Percentiles rank a stretch among this genome's conserved stretches.
phyloP scores from a whole-genome alignment of 2,113 vertebrate species.

The Zosterops lateralis region DNA sequence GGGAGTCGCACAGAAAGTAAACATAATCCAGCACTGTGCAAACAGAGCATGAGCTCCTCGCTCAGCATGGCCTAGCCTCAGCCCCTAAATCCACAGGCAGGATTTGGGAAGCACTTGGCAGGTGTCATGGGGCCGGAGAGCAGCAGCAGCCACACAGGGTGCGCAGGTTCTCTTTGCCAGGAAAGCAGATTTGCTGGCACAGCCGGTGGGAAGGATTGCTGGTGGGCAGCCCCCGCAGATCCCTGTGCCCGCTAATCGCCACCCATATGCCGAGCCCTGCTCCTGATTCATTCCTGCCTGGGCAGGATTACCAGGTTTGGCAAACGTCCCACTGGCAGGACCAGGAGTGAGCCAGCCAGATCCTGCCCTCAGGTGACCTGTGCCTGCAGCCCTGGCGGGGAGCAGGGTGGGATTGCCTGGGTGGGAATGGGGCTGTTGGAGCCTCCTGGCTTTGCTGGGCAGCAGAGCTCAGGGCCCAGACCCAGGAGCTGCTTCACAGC shows the following conservation, averaged over 20 bases:
- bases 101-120: neutral
- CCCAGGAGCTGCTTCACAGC: neutral
- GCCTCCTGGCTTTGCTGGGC: neutral
- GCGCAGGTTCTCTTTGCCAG: neutral
- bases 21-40: neutral
- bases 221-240: rapidly evolving
- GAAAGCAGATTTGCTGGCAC: neutral
- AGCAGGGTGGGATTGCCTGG: rapidly evolving
- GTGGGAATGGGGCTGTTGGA: rapidly evolving
- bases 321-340: neutral
- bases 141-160: neutral
- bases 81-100: neutral
- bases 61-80: neutral
- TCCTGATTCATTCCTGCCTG: neutral
- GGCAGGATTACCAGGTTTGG: neutral
- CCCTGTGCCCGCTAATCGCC: neutral
- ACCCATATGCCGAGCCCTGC: neutral
- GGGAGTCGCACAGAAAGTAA: neutral
- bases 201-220: rapidly evolving
- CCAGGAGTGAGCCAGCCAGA: rapidly evolving
- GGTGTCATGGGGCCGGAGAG: rapidly evolving
- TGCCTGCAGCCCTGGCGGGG: rapidly evolving
- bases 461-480: neutral
- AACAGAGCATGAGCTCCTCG: neutral
- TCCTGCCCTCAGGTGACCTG: neutral